These are phyloP conservation scores for Trachelipus rathkii DNA, from an alignment of 1,140 invertebrate genomes.

Conservation along the genomic window DNA sequence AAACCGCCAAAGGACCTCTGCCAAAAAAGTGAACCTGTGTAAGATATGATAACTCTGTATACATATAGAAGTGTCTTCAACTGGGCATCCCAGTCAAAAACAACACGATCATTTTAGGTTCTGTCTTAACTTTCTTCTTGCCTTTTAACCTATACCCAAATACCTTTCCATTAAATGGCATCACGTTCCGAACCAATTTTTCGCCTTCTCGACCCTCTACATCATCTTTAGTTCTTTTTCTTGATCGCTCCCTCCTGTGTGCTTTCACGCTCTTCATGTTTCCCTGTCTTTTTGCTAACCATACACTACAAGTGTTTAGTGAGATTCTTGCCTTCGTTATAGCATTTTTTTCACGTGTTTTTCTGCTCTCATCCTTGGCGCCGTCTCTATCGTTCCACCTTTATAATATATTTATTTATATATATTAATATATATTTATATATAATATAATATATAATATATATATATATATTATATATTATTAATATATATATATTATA, in stretches of 20 bases:
- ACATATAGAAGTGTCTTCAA: constrained; percentile 96
- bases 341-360: constrained; percentile 60
- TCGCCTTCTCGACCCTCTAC: constrained; percentile 63
- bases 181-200: constrained; percentile 87
- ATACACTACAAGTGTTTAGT: too few relatives aligned
- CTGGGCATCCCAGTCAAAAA: constrained; percentile 99
- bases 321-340: constrained; percentile 61
- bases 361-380: constrained; percentile 67
- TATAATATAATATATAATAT: too few relatives aligned
- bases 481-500: too few relatives aligned
- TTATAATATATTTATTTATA: too few relatives aligned
- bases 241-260: constrained; percentile 45
- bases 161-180: constrained; percentile 92
- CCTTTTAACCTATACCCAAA: constrained; percentile 88
- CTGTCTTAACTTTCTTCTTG: constrained; percentile 86
- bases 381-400: too few relatives aligned
- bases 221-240: constrained; percentile 50
- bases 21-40: constrained; percentile 97
- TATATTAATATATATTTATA: too few relatives aligned
- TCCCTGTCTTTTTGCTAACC: constrained; percentile 24
- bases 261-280: constrained; percentile 45
- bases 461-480: too few relatives aligned
- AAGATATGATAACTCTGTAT: constrained; percentile 95
- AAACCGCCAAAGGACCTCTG: constrained; percentile 92
- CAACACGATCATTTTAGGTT: constrained; percentile 93